These are phyloP conservation scores for Tor tambroides DNA, from an alignment of 2,113 vertebrate genomes.

Conservation along the genomic window DNA sequence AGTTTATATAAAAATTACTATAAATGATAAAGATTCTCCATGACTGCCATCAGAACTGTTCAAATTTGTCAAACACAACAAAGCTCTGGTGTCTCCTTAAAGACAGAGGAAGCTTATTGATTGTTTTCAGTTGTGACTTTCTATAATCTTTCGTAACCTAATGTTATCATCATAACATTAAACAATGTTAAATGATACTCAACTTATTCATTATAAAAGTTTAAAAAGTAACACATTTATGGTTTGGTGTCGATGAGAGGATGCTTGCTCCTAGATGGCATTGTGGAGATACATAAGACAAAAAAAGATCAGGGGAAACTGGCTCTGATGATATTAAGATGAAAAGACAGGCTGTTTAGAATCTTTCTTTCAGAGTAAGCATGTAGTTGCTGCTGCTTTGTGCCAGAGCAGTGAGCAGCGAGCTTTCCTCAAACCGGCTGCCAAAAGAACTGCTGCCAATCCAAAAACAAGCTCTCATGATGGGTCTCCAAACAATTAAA, in stretches of 20 bases:
- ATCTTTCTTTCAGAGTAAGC: neutral
- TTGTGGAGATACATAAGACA: neutral
- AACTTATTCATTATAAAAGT: neutral
- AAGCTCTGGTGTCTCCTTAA: neutral
- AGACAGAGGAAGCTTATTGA: neutral
- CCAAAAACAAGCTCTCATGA: slow-evolving; percentile 27
- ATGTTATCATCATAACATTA: too few species aligned
- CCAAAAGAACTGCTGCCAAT: neutral
- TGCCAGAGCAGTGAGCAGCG: neutral
- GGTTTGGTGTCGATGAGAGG: neutral
- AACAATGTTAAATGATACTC: neutral
- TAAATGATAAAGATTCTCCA: neutral
- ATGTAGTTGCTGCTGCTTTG: neutral
- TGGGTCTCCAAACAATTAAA: slow-evolving; percentile 19
- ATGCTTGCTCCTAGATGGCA: neutral
- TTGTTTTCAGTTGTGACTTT: neutral
- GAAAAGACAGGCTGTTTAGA: neutral
- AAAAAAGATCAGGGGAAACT: neutral
- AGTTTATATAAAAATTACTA: neutral
- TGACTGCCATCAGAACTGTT: neutral
- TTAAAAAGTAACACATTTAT: neutral
- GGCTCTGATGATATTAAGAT: slow-evolving; percentile 45
- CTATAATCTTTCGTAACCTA: neutral
- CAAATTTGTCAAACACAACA: neutral
- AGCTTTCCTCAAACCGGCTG: neutral